A percentile compares a stretch with the other conserved stretches of the same genome.
Evolutionary conservation across 2,797 vertebrate genomes (phyloP).

Genomic region (Rallus crepitans): DNA sequence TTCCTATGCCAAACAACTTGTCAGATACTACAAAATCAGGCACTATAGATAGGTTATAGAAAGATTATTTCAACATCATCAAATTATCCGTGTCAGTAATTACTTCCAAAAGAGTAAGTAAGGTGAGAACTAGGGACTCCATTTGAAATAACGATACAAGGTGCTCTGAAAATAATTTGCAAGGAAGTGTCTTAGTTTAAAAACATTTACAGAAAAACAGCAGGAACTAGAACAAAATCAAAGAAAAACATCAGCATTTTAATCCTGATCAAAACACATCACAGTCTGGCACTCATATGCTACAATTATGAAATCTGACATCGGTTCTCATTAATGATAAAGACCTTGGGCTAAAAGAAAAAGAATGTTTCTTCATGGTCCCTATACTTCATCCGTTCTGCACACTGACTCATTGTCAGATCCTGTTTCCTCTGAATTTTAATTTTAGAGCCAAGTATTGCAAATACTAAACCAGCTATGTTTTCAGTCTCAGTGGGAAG

Average conservation of each 20-base stretch:
- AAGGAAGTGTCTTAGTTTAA: neutral
- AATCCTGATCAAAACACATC: neutral
- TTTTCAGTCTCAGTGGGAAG: neutral
- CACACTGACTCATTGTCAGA: neutral
- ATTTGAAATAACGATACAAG: neutral
- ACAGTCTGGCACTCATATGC: neutral
- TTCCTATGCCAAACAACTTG: neutral
- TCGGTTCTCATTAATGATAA: neutral
- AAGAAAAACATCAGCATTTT: neutral
- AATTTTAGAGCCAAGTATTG: constrained; percentile 33
- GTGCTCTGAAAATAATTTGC: neutral
- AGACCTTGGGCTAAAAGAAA: constrained; percentile 5
- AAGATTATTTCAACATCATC: neutral
- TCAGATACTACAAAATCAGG: neutral
- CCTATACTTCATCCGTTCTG: constrained; percentile 17
- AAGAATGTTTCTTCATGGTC: neutral
- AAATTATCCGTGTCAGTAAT: neutral
- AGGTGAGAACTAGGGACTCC: neutral
- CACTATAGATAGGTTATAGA: neutral
- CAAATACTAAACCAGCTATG: neutral
- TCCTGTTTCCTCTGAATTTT: constrained; percentile 8
- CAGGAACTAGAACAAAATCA: neutral
- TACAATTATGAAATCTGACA: neutral
- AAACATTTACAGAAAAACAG: neutral
- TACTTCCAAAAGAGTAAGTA: neutral